These are phyloP conservation scores for Troides oblongomaculatus DNA, from an alignment of 2,888 invertebrate genomes.

Conservation along the genomic window DNA sequence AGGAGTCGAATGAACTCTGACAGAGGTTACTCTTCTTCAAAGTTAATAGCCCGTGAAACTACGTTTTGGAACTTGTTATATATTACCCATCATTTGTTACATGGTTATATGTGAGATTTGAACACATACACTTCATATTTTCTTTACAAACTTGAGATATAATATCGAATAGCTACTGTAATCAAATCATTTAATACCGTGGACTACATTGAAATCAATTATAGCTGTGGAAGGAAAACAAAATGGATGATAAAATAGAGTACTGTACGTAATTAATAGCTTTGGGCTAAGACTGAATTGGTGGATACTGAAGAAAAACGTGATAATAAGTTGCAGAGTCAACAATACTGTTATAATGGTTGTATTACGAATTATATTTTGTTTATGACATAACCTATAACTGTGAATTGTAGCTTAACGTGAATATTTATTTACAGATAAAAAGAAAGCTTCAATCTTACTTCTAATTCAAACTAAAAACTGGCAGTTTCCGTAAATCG, in stretches of 20 bases:
- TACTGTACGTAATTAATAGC: not conserved
- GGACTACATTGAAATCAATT: not conserved
- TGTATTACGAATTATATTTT: no score
- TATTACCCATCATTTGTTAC: not conserved
- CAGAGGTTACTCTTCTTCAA: slow-evolving; percentile 25
- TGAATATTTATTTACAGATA: no score
- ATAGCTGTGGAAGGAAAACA: not conserved
- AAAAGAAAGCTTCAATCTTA: no score
- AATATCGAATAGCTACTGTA: not conserved
- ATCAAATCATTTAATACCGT: not conserved
- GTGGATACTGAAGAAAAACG: not conserved
- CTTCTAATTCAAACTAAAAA: no score
- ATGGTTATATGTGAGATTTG: not conserved
- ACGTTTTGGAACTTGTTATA: slow-evolving; percentile 15
- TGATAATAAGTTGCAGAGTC: no score
- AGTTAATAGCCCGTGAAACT: slow-evolving; percentile 28
- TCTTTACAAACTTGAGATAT: not conserved
- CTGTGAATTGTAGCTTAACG: no score
- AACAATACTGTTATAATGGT: no score
- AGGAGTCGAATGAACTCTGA: slow-evolving; percentile 19
- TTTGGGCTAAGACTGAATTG: not conserved
- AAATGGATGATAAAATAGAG: not conserved
- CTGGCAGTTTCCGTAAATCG: no score
- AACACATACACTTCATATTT: not conserved
- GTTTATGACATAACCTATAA: no score